Base-by-base conservation (phyloP, 2,888 invertebrate genomes). In the Resseliella maxima region DNA sequence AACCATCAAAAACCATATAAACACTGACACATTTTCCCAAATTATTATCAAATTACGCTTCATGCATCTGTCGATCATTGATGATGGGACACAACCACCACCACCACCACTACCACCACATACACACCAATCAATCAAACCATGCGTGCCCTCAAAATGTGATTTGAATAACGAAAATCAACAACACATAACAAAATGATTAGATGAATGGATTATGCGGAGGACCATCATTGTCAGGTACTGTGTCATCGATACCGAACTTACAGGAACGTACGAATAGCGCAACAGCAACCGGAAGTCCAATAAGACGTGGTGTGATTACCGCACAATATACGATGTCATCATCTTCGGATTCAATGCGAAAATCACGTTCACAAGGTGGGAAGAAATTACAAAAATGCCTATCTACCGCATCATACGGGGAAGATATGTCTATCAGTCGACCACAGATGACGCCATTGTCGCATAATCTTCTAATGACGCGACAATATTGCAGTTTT, bases 401-500 rank as follows among this genome's bases (percentile, higher is more conserved):
- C 94, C 95, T 96, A 92, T 96, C 96, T 92, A 95, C 96, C 91
- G 95, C 95, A 92, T 95, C 95, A 92, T 95, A 95, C 94, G 94
- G 94, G 92, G 95, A 94, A 92, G 93, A 93, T 90, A 90, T 90
- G 90, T 90, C 90, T 90, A 90, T 90, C 89, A 89, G 89, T 89
- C 90, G 89, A 88, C 88, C 89, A 88, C 89, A 89, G 88, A 88
- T 88, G 89, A 88, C 88, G 87, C 88, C 89, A 87, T 87, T 89
- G 88, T 88, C 89, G 86, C 92, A 94, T 92, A 92, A 92, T 93
- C 94, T 95, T 92, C 94, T 95, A 92, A 94, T 95, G 93, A 94
- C 95, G 93, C 95, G 96, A 93, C 96, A 96, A 94, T 96, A 96
- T 95, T 96, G 95, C 96, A 96, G 96, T 95, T 96, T 96, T 95